Conservation (phyloP, 2,113 vertebrate species). For the Clarias batrachus region DNA sequence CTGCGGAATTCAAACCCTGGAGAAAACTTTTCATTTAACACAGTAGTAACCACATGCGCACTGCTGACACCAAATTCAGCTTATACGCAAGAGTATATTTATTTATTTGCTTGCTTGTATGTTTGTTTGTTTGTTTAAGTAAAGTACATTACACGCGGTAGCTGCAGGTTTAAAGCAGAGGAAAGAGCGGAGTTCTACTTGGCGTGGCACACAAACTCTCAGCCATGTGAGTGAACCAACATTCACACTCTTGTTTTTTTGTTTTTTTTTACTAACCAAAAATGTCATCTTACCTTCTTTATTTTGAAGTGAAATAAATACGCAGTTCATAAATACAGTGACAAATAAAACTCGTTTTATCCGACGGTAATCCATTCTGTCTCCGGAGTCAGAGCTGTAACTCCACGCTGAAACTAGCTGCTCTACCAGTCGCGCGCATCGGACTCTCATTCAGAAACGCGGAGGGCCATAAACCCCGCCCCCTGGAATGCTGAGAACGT, state of each 20-base stretch:
- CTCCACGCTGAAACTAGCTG: constrained; percentile 46
- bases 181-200: background rate
- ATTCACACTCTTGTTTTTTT: too few species aligned
- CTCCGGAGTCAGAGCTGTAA: constrained; percentile 6
- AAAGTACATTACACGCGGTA: too few species aligned
- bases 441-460: constrained; percentile 71
- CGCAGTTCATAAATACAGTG: constrained; percentile 67
- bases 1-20: background rate
- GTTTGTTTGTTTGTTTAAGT: background rate
- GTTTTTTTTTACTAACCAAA: background rate
- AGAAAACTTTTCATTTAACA: background rate
- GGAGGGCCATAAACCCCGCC: constrained; percentile 65
- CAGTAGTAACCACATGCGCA: background rate
- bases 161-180: background rate
- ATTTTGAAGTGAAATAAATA: constrained; percentile 70
- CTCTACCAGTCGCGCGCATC: constrained; percentile 40
- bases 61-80: background rate
- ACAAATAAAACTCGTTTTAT: constrained; percentile 66
- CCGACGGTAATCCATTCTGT: constrained; percentile 69
- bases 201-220: background rate
- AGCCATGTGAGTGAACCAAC: background rate
- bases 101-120: background rate
- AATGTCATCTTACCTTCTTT: constrained; percentile 72
- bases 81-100: background rate
- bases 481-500: constrained; percentile 64